phyloP scores from a whole-genome alignment of 2,888 invertebrate species.

The Eupithecia insigniata region DNA sequence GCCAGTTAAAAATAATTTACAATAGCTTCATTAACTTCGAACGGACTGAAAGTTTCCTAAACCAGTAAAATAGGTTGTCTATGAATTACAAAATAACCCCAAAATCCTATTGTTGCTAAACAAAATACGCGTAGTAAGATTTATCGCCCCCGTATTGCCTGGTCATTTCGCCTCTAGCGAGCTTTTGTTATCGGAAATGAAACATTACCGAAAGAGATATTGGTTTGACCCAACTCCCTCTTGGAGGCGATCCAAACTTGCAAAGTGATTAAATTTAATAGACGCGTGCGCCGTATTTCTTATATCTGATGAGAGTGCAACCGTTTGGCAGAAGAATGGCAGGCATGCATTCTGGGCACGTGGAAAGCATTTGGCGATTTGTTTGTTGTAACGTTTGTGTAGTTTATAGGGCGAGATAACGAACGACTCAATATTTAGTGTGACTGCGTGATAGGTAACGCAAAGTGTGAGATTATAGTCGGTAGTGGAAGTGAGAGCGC shows the following conservation, averaged over 20 bases:
- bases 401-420: background rate
- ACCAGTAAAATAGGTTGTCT: slow-evolving; percentile 6
- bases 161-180: slow-evolving; percentile 25
- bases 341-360: slow-evolving; percentile 1
- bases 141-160: slow-evolving; percentile 24
- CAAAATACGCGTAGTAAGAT: slow-evolving; percentile 27
- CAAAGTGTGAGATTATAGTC: background rate
- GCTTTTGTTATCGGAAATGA: slow-evolving; percentile 44
- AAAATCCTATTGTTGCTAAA: slow-evolving; percentile 11
- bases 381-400: no score
- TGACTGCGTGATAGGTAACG: background rate
- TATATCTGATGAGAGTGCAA: slow-evolving; percentile 39
- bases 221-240: slow-evolving; percentile 44
- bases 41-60: background rate
- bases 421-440: background rate
- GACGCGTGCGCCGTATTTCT: slow-evolving; percentile 41
- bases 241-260: slow-evolving; percentile 45
- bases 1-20: background rate
- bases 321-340: slow-evolving; percentile 37
- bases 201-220: slow-evolving; percentile 45
- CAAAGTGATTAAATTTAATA: slow-evolving; percentile 43
- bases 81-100: slow-evolving; percentile 14
- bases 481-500: background rate
- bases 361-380: background rate
- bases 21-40: background rate